Conservation (phyloP, 2,888 invertebrate species). For the Drosophila prolongata region DNA sequence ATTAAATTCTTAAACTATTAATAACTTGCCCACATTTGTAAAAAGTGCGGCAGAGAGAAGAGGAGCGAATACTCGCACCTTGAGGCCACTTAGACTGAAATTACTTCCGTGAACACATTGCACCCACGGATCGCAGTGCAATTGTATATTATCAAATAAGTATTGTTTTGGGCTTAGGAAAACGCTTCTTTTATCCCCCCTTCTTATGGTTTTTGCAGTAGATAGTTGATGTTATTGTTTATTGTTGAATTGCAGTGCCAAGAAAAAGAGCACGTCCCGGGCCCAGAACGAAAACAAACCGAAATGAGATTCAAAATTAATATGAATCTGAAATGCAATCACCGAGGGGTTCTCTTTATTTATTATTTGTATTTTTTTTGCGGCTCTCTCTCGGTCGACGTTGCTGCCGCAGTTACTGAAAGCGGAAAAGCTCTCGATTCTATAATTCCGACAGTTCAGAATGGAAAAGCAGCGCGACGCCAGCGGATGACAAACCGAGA, state of each 20-base stretch:
- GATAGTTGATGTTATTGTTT: conserved; percentile 14
- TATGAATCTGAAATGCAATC: conserved; percentile 35
- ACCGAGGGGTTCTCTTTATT: conserved; percentile 4
- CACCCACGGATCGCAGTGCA: conserved; percentile 13
- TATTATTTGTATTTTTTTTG: conserved; percentile 12
- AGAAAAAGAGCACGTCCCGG: conserved; percentile 9
- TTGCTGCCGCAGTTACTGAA: conserved; percentile 48
- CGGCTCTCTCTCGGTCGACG: conserved; percentile 1
- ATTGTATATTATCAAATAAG: conserved; percentile 31
- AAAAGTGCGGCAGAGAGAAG: neutral
- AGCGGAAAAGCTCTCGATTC: conserved; percentile 68
- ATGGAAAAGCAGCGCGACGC: conserved; percentile 70
- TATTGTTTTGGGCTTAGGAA: conserved; percentile 6
- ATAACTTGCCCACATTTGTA: neutral
- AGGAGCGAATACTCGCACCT: conserved; percentile 13
- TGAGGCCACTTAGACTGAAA: conserved; percentile 20
- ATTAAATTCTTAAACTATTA: neutral
- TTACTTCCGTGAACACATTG: conserved; percentile 38
- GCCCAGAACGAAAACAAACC: conserved; percentile 21
- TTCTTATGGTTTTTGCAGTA: conserved; percentile 9
- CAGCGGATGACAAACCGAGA: conserved; percentile 57
- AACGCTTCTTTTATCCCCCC: neutral
- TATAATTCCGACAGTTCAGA: conserved; percentile 63
- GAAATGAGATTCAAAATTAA: conserved; percentile 30
- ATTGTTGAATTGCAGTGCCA: conserved; percentile 24